phyloP scores from a whole-genome alignment of 64 coral and sea anemone genomes.

The Actinia equina region DNA sequence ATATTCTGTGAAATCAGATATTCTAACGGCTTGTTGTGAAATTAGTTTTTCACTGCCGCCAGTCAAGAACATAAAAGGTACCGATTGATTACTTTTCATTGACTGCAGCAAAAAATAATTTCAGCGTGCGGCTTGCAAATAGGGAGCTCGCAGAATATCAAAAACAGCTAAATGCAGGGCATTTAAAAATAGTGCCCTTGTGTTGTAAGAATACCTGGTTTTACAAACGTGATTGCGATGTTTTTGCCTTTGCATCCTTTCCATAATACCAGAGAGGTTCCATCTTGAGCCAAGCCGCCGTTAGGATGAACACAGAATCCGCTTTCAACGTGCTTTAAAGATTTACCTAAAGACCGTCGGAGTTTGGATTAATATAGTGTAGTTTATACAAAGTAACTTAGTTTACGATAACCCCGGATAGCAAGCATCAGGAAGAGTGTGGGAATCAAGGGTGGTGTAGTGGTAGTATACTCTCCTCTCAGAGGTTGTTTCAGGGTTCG shows the following conservation, averaged over 20 bases:
- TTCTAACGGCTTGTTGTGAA: too few relatives aligned
- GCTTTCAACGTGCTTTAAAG: neutral
- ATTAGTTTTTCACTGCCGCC: too few relatives aligned
- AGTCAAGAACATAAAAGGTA: too few relatives aligned
- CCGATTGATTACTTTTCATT: too few relatives aligned
- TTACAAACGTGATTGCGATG: neutral
- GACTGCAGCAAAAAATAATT: too few relatives aligned
- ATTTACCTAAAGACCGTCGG: neutral
- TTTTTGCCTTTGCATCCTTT: neutral
- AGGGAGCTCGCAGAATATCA: too few relatives aligned
- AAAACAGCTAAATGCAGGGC: too few relatives aligned
- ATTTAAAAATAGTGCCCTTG: too few relatives aligned
- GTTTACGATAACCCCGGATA: neutral
- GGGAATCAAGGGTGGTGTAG: neutral
- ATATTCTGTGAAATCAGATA: too few relatives aligned
- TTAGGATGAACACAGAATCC: conserved; percentile 16
- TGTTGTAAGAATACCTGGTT: too few relatives aligned
- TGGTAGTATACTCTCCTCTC: neutral
- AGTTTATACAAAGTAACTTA: neutral
- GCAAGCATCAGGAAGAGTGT: neutral
- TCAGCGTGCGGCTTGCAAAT: too few relatives aligned
- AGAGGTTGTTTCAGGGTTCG: neutral
- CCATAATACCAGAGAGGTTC: neutral
- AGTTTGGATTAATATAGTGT: neutral
- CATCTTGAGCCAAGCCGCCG: neutral